These are phyloP conservation scores for Scleropages formosus DNA, from an alignment of 2,797 vertebrate genomes.

Conservation along the genomic window DNA sequence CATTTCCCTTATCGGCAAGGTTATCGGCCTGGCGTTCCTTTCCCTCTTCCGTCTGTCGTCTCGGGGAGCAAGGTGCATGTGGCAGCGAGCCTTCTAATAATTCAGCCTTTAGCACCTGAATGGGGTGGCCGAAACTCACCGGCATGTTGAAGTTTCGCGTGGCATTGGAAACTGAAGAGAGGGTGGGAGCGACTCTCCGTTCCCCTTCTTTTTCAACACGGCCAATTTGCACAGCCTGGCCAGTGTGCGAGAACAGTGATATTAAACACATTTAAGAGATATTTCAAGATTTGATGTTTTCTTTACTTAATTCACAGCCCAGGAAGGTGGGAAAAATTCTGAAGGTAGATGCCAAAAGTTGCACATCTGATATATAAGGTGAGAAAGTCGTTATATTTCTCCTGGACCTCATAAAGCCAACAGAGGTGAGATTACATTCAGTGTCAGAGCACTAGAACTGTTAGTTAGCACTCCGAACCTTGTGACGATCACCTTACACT, in stretches of 20 bases:
- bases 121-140: conserved; percentile 43
- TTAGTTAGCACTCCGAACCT: too few species aligned
- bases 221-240: conserved; percentile 23
- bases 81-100: conserved; percentile 37
- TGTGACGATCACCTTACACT: too few species aligned
- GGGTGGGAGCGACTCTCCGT: conserved; percentile 30
- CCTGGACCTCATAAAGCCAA: neutral
- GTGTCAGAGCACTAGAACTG: too few species aligned
- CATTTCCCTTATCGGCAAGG: conserved; percentile 65
- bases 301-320: conserved; percentile 3
- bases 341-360: neutral
- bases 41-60: conserved; percentile 24
- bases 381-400: neutral
- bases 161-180: conserved; percentile 33
- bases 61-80: conserved; percentile 49
- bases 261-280: conserved; percentile 41
- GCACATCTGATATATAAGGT: neutral
- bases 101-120: conserved; percentile 37
- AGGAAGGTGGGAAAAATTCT: neutral
- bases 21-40: conserved; percentile 50
- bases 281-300: conserved; percentile 27
- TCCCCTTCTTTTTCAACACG: conserved; percentile 37
- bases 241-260: conserved; percentile 5
- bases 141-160: conserved; percentile 32
- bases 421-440: too few species aligned